Percentiles rank a stretch among this genome's conserved stretches.
Conservation (phyloP, 37 sponge, comb jelly and placozoan genomes). For the Cliona cf. orientalis region DNA sequence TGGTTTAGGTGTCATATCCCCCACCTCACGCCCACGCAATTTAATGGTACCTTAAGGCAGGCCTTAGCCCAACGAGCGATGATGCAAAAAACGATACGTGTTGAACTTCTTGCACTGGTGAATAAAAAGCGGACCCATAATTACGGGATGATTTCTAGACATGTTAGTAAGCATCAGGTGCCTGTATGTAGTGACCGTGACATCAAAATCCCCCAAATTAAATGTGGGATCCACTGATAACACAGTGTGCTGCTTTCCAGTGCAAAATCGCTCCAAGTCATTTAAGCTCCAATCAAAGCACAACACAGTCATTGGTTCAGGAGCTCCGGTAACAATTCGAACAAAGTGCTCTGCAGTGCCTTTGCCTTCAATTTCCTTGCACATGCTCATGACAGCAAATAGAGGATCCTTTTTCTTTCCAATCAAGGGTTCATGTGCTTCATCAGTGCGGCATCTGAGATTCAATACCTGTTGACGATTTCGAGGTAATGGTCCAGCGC, state of each 20-base stretch:
- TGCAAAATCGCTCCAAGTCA: constrained; percentile 16
- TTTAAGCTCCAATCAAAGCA: not conserved
- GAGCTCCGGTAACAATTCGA: constrained; percentile 18
- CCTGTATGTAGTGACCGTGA: not conserved
- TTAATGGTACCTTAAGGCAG: too few relatives aligned
- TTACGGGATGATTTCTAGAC: not conserved
- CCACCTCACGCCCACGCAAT: too few relatives aligned
- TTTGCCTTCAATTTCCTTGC: constrained; percentile 2
- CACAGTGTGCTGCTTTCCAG: not conserved
- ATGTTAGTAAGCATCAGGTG: not conserved
- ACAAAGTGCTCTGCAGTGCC: not conserved
- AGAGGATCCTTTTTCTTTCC: constrained; percentile 10
- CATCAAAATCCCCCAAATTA: constrained; percentile 17
- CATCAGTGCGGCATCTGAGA: too few relatives aligned
- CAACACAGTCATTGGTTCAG: constrained; percentile 3
- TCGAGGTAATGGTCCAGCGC: constrained; percentile 12
- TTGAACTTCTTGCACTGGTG: constrained; percentile 5
- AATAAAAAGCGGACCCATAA: constrained; percentile 8
- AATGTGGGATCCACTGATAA: constrained; percentile 25
- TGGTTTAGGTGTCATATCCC: too few relatives aligned
- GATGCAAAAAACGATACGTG: constrained; percentile 11
- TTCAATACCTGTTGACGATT: not conserved
- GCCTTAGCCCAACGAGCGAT: not conserved
- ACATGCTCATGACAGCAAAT: constrained; percentile 16
- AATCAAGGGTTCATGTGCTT: not conserved